Evolutionary conservation across 2,113 vertebrate genomes (phyloP).

Genomic region (Rhinolophus sinicus): DNA sequence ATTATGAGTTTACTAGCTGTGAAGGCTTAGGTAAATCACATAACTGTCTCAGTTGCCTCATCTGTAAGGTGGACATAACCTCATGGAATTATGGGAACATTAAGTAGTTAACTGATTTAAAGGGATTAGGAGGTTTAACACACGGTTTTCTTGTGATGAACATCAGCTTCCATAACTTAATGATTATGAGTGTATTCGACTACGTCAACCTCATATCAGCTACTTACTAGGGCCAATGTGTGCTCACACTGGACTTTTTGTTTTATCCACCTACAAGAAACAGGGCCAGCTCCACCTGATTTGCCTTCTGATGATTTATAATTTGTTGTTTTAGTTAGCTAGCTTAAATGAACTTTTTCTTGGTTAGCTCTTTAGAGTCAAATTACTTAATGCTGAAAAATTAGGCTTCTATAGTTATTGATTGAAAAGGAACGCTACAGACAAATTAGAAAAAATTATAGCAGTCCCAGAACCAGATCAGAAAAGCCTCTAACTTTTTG

Average conservation of each 20-base stretch:
- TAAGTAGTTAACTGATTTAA: not conserved
- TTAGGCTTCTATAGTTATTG: constrained; percentile 46
- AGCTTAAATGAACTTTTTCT: constrained; percentile 4
- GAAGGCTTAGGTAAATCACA: not conserved
- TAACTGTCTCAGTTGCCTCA: not conserved
- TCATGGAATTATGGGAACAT: not conserved
- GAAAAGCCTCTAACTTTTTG: not conserved
- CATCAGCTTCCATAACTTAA: not conserved
- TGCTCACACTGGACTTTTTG: not conserved
- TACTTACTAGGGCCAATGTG: not conserved
- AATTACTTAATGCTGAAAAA: constrained; percentile 59
- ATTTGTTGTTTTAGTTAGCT: constrained; percentile 4
- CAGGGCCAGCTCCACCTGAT: not conserved
- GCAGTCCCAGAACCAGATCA: not conserved
- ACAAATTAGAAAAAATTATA: constrained; percentile 45
- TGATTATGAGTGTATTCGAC: not conserved
- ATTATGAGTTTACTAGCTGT: not conserved
- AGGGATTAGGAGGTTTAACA: not conserved
- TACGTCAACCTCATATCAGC: not conserved
- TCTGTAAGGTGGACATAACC: not conserved
- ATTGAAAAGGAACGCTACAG: not conserved
- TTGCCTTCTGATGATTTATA: constrained; percentile 40
- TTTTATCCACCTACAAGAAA: not conserved
- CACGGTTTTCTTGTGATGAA: not conserved
- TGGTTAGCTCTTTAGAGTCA: constrained; percentile 46